Evolutionary conservation across 2,888 invertebrate species (phyloP).

Genomic region (Spodoptera picta): DNA sequence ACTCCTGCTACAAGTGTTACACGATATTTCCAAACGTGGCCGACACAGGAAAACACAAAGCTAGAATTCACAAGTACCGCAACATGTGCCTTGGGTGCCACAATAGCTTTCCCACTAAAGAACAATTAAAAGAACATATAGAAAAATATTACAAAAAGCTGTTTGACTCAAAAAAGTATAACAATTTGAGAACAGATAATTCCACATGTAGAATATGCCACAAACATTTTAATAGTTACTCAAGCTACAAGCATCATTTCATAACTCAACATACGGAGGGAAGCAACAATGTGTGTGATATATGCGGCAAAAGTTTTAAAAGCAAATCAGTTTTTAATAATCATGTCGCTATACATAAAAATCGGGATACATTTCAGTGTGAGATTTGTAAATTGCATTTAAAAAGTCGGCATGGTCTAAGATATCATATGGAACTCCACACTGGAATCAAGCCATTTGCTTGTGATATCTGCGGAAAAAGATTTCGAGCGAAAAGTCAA

Average conservation of each 20-base stretch:
- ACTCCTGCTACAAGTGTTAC: constrained; percentile 74
- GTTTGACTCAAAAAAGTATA: constrained; percentile 67
- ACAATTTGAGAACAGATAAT: constrained; percentile 56
- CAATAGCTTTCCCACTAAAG: constrained; percentile 58
- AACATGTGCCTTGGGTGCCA: constrained; percentile 74
- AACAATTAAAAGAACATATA: constrained; percentile 66
- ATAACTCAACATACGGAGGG: constrained; percentile 85
- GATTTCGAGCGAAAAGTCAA: constrained; percentile 64
- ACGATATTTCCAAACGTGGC: constrained; percentile 59
- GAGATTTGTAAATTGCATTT: constrained; percentile 75
- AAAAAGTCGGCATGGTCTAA: constrained; percentile 61
- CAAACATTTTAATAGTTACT: constrained; percentile 67
- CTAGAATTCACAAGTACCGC: constrained; percentile 53
- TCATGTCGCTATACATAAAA: constrained; percentile 72
- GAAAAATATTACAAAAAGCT: constrained; percentile 63
- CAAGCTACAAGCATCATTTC: constrained; percentile 82
- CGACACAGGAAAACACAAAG: constrained; percentile 60
- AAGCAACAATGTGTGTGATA: constrained; percentile 72
- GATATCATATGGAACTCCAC: constrained; percentile 68
- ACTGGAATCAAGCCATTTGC: constrained; percentile 67
- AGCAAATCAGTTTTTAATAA: constrained; percentile 63
- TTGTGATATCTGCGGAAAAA: constrained; percentile 70
- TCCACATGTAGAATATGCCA: constrained; percentile 72
- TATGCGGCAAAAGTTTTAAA: constrained; percentile 74
- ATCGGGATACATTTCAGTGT: constrained; percentile 70